phyloP scores from a whole-genome alignment of 2,113 vertebrate genomes.

The Platysternon megacephalum region DNA sequence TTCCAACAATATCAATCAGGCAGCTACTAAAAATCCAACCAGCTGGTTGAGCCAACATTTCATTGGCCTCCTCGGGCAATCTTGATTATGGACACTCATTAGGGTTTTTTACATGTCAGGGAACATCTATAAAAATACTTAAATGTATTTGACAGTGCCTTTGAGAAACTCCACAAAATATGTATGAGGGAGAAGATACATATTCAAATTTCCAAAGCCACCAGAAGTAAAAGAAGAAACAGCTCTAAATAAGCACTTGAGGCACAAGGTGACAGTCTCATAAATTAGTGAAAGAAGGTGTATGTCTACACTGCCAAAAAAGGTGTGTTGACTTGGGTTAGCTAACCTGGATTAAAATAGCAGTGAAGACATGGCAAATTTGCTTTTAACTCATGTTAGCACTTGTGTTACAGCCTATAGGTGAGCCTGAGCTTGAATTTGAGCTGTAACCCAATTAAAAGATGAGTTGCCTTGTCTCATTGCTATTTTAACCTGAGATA shows the following conservation, averaged over 20 bases:
- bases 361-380: not conserved
- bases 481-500: not conserved
- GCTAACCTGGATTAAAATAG: not conserved
- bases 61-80: not conserved
- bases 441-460: not conserved
- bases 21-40: accelerated
- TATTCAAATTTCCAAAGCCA: not conserved
- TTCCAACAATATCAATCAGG: not conserved
- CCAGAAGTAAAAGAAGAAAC: not conserved
- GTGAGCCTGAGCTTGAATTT: not conserved
- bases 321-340: not conserved
- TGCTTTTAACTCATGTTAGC: not conserved
- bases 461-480: not conserved
- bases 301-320: not conserved
- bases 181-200: not conserved
- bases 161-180: not conserved
- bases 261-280: not conserved
- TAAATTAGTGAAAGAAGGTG: not conserved
- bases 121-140: not conserved
- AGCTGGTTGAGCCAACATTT: not conserved
- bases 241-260: not conserved
- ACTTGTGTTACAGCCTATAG: not conserved
- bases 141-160: not conserved
- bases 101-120: not conserved
- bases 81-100: not conserved